Conservation (phyloP, 1,140 invertebrate genomes). For the Scaptomyza graminum region DNA sequence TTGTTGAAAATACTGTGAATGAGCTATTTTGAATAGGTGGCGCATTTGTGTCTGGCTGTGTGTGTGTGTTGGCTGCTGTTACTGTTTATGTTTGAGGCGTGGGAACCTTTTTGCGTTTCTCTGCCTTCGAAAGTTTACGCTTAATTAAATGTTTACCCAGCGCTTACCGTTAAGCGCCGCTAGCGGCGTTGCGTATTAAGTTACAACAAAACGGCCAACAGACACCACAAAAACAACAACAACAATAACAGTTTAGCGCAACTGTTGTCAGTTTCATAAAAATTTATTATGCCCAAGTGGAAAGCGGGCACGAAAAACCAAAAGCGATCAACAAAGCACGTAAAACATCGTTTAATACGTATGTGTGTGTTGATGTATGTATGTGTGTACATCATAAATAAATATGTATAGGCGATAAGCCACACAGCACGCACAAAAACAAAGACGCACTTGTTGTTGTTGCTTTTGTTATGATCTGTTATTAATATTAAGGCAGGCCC, state of each 20-base stretch:
- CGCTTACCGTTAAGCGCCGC: slow-evolving; percentile 47
- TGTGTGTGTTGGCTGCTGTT: not conserved
- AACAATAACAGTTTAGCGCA: slow-evolving; percentile 29
- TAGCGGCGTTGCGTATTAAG: slow-evolving; percentile 59
- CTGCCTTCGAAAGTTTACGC: slow-evolving; percentile 66
- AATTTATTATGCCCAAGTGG: slow-evolving; percentile 50
- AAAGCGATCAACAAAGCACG: slow-evolving; percentile 32
- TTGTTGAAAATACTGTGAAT: slow-evolving; percentile 60
- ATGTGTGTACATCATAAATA: slow-evolving; percentile 15
- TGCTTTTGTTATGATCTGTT: slow-evolving; percentile 18
- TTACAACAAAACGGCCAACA: slow-evolving; percentile 42
- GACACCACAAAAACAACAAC: slow-evolving; percentile 1
- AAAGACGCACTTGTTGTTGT: slow-evolving; percentile 73
- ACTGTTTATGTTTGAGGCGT: slow-evolving; percentile 67
- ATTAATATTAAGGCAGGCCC: slow-evolving; percentile 26
- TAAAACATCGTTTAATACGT: slow-evolving; percentile 3
- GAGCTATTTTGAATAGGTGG: slow-evolving; percentile 59
- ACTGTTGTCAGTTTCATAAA: slow-evolving; percentile 72
- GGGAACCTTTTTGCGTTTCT: slow-evolving; percentile 62
- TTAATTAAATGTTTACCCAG: slow-evolving; percentile 78
- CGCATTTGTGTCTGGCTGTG: slow-evolving; percentile 3
- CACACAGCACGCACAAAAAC: slow-evolving; percentile 53
- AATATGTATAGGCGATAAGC: slow-evolving; percentile 39
- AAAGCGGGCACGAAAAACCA: slow-evolving; percentile 30
- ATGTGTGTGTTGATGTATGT: not conserved